Evolutionary conservation across 2,113 vertebrate genomes (phyloP).

Genomic region (Anolis carolinensis): DNA sequence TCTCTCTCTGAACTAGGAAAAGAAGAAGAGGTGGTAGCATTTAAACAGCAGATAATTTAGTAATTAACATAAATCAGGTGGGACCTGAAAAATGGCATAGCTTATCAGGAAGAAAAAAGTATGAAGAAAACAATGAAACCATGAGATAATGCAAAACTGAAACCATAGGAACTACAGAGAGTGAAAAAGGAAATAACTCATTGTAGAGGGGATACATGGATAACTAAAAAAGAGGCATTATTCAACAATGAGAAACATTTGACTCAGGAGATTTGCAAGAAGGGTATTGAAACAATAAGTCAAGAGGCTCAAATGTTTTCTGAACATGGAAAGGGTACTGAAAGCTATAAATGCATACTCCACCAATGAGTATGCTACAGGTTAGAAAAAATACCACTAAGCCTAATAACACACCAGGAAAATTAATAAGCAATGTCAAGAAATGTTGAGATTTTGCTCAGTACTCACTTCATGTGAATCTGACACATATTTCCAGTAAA

Average conservation of each 20-base stretch:
- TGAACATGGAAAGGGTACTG: no score
- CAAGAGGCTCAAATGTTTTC: no score
- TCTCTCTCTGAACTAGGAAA: slow-evolving; percentile 20
- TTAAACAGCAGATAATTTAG: slow-evolving; percentile 57
- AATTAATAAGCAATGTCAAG: no score
- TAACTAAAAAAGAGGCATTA: background rate
- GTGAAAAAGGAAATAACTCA: background rate
- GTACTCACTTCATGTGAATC: no score
- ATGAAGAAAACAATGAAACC: background rate
- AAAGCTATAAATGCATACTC: no score
- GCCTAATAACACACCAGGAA: no score
- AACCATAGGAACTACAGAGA: background rate
- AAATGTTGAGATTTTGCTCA: no score
- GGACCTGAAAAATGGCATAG: slow-evolving; percentile 46
- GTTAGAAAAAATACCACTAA: no score
- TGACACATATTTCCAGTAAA: no score
- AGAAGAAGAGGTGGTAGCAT: slow-evolving; percentile 40
- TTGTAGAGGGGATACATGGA: background rate
- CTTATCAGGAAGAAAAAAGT: slow-evolving; percentile 44
- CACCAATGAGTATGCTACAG: no score
- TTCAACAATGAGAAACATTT: background rate
- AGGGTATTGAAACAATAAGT: no score
- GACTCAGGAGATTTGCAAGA: no score
- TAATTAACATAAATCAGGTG: slow-evolving; percentile 58
- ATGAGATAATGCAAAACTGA: background rate